Base-by-base conservation (phyloP, 2,888 invertebrate genomes). In the Leucoptera coffeella region DNA sequence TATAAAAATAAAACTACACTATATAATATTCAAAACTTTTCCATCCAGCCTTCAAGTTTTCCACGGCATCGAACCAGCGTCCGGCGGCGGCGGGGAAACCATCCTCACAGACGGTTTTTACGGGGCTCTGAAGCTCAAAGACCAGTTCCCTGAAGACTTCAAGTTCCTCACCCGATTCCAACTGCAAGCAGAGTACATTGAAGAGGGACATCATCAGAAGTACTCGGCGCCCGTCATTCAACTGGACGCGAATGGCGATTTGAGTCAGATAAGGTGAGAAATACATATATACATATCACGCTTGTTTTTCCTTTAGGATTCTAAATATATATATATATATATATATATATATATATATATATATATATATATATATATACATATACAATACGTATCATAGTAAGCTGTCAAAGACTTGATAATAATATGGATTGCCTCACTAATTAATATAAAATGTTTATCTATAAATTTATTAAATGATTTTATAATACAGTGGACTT, bases 91-190 rank as follows among this genome's bases (percentile, higher is more conserved):
- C 0, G 89, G 89, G 0, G 78, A 85, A 35, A 85, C 80, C 1
- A 56, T 84, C 22, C 59, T 89, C 3, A 80, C 81, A 0, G 89
- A 89, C 42, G 88, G 87, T 0, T 80, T 85, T 42, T 64, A 75
- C 29, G 80, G 79, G 4, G 83, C 82, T 0, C 45, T 61, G 6
- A 55, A 71, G 26, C 48, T 86, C 12, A 65, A 61, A 27, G 43
- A 55, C 2, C 53, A 69, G 2, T 48, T 69, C 41, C 77, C 75
- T 0, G 57, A 72, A 11, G 72, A 75, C 25, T 86, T 74, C 41
- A 50, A 78, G 5, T 56, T 76, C 27, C 62, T 88, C 3, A 60
- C 73, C 0, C 61, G 47, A 10, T 72, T 73, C 10, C 52, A 72
- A 6, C 50, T 82, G 6, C 77, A 81, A 30, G 77, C 77, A 1